These are phyloP conservation scores for Mesitornis unicolor DNA, from an alignment of 2,113 vertebrate species.

Conservation along the genomic window DNA sequence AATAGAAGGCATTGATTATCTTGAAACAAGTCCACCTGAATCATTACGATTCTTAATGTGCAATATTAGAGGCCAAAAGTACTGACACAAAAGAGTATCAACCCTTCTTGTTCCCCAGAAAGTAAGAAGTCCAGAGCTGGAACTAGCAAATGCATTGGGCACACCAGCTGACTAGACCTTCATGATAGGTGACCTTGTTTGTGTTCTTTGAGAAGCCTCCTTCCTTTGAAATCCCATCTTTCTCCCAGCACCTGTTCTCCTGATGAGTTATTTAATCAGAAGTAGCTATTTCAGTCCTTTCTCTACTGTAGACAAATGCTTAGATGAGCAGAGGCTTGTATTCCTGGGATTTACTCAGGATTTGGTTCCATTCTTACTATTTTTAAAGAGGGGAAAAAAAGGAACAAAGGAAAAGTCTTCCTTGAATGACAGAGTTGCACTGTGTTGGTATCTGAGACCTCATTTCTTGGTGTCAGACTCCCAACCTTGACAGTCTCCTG, in stretches of 20 bases:
- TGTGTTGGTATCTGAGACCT: not conserved
- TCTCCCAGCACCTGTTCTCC: not conserved
- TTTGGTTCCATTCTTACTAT: not conserved
- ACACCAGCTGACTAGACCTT: accelerated
- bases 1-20: not conserved
- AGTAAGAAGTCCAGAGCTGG: not conserved
- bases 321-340: not conserved
- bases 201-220: not conserved
- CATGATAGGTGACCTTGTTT: not conserved
- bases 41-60: not conserved
- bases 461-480: not conserved
- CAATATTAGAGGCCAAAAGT: not conserved
- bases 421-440: not conserved
- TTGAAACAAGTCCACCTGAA: not conserved
- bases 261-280: not conserved
- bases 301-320: not conserved
- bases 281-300: not conserved
- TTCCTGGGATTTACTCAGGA: not conserved
- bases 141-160: not conserved
- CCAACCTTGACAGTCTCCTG: not conserved
- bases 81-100: not conserved
- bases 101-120: not conserved
- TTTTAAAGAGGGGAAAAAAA: not conserved
- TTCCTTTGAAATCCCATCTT: not conserved
- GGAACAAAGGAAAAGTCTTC: not conserved